These are phyloP conservation scores for Eumeta japonica DNA, from an alignment of 1,140 invertebrate species.

Conservation along the genomic window DNA sequence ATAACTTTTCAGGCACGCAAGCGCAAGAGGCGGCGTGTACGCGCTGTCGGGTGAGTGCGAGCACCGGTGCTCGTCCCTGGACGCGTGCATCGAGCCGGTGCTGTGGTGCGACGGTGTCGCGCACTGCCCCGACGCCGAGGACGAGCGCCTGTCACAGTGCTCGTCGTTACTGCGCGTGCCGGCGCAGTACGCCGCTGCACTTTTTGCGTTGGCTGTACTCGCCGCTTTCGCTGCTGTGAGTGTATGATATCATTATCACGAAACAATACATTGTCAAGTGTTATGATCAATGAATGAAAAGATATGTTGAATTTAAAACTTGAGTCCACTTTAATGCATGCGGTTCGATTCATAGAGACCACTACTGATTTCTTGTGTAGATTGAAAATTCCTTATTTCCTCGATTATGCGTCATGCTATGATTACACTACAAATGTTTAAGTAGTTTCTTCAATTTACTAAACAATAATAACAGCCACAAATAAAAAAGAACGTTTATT, in stretches of 20 bases:
- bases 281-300: no score
- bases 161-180: constrained; percentile 73
- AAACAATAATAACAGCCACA: no score
- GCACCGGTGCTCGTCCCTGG: constrained; percentile 79
- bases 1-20: constrained; percentile 42
- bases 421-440: no score
- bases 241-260: constrained; percentile 1
- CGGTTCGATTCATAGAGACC: no score
- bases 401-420: no score
- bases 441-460: no score
- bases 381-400: no score
- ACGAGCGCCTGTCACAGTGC: constrained; percentile 79
- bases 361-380: no score
- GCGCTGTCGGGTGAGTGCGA: constrained; percentile 70
- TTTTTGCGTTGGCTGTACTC: constrained; percentile 41
- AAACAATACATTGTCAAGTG: no score
- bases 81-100: constrained; percentile 84
- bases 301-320: no score
- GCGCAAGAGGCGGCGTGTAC: constrained; percentile 53
- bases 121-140: constrained; percentile 85
- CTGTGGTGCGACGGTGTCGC: constrained; percentile 84
- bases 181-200: constrained; percentile 66
- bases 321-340: no score
- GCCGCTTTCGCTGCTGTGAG: constrained; percentile 37
- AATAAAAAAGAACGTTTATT: no score